phyloP scores from a whole-genome alignment of 2,888 invertebrate genomes.

The Teleogryllus oceanicus region DNA sequence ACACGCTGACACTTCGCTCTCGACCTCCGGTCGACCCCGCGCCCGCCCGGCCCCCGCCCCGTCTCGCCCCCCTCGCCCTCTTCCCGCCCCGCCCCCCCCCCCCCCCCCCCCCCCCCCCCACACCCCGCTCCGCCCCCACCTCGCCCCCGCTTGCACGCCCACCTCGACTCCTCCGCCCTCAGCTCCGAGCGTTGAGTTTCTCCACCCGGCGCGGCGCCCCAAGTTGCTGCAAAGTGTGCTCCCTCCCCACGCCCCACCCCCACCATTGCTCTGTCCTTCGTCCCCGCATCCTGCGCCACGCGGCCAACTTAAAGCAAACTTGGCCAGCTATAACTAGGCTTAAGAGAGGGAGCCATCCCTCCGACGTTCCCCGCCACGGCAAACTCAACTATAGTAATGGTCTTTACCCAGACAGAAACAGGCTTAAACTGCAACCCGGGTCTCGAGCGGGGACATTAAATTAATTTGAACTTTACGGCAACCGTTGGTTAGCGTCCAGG shows the following conservation, averaged over 20 bases:
- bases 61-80: background rate
- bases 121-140: background rate
- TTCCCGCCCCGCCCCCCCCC: background rate
- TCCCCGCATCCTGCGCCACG: too few species aligned
- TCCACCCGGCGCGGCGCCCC: background rate
- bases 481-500: background rate
- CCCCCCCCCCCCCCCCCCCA: too few species aligned
- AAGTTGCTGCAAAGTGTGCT: background rate
- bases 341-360: background rate
- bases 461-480: slow-evolving; percentile 18
- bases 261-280: background rate
- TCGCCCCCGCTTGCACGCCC: background rate
- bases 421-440: slow-evolving; percentile 6
- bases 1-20: slow-evolving; percentile 1
- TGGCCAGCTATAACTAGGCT: background rate
- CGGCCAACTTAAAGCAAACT: background rate
- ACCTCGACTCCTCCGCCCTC: background rate
- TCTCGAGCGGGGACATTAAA: background rate
- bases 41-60: background rate
- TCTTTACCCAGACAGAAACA: background rate
- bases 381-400: slow-evolving; percentile 7
- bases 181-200: background rate
- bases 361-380: background rate
- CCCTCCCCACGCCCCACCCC: background rate
- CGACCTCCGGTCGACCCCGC: background rate